These are phyloP conservation scores for Sussaba pulchella DNA, from an alignment of 2,888 invertebrate genomes.

Conservation along the genomic window DNA sequence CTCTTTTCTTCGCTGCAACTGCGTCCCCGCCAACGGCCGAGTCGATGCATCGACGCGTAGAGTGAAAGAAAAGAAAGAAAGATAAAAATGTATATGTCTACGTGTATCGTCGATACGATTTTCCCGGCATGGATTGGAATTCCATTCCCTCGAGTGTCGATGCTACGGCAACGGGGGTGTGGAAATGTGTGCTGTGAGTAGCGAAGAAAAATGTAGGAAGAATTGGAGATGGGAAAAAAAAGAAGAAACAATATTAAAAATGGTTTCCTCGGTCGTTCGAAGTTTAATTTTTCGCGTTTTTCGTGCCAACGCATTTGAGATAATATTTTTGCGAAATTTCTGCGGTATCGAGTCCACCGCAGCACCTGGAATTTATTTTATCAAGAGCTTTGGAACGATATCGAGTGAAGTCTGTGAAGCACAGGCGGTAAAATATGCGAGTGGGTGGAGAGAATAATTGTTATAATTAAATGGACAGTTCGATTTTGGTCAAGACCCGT, in stretches of 20 bases:
- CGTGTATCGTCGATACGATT: background rate
- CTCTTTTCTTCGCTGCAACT: conserved; percentile 40
- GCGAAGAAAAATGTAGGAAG: background rate
- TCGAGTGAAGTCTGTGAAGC: background rate
- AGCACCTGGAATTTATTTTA: conserved; percentile 37
- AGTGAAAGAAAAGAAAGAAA: too few species aligned
- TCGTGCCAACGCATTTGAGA: background rate
- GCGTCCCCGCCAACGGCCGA: background rate
- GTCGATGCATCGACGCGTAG: conserved; percentile 9
- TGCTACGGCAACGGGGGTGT: background rate
- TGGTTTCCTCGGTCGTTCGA: background rate
- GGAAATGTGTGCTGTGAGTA: background rate
- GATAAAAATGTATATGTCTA: too few species aligned
- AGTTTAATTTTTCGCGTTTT: background rate
- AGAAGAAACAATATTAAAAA: background rate
- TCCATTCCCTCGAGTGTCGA: background rate
- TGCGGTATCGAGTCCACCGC: conserved; percentile 10
- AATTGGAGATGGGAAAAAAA: background rate
- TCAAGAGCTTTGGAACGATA: background rate
- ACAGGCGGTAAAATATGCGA: background rate
- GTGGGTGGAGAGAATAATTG: conserved; percentile 29
- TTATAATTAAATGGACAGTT: conserved; percentile 42
- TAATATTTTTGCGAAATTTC: conserved; percentile 27
- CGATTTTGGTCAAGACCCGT: conserved; percentile 32
- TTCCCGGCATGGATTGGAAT: conserved; percentile 2